Conservation (phyloP, 2,888 invertebrate genomes). For the Luperina nickerlii region DNA sequence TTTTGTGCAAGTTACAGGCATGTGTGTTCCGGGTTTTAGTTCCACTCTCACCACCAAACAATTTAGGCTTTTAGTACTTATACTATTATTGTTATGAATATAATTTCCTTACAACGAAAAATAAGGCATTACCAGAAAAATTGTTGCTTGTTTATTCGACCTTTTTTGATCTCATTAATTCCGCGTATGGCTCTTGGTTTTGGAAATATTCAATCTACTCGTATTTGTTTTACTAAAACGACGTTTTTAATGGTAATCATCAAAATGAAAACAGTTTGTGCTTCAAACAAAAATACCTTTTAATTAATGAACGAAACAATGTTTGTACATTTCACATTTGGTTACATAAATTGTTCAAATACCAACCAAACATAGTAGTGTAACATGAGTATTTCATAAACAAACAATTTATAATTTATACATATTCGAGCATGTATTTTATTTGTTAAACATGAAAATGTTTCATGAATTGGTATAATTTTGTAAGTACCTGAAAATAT, state of each 20-base stretch:
- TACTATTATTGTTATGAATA: constrained; percentile 41
- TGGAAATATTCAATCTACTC: constrained; percentile 37
- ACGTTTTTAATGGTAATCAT: constrained; percentile 44
- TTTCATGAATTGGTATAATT: neutral
- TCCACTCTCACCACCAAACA: constrained; percentile 24
- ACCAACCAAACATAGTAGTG: constrained; percentile 16
- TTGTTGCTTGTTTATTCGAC: constrained; percentile 47
- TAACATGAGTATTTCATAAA: constrained; percentile 10
- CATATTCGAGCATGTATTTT: neutral
- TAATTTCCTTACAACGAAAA: constrained; percentile 40
- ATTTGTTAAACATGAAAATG: constrained; percentile 21
- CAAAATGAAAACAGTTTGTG: constrained; percentile 22
- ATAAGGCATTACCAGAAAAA: constrained; percentile 33
- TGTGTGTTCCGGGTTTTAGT: neutral
- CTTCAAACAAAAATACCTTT: constrained; percentile 30
- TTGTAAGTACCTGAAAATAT: constrained; percentile 1
- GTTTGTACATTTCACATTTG: constrained; percentile 30
- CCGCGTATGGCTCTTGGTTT: constrained; percentile 48
- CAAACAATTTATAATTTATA: neutral
- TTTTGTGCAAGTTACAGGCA: neutral
- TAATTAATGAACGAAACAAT: constrained; percentile 40
- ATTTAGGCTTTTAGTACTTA: constrained; percentile 39
- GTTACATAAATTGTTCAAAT: constrained; percentile 33
- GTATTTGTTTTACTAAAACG: constrained; percentile 52
- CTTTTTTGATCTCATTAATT: constrained; percentile 60